phyloP scores from a whole-genome alignment of 2,888 invertebrate species.

The Lithophane semibrunnea region DNA sequence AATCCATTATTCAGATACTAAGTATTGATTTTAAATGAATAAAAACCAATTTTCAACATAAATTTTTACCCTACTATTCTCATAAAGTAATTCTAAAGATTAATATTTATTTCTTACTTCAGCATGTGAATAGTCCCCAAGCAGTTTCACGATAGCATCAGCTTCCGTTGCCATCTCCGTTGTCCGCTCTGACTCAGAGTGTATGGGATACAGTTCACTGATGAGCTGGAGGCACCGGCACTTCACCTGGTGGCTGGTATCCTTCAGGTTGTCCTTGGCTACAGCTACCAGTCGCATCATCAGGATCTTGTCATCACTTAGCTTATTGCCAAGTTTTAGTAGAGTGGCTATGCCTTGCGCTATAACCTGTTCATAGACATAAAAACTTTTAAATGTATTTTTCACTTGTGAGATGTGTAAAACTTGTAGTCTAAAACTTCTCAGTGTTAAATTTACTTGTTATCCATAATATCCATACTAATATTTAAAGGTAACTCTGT shows the following conservation, averaged over 20 bases:
- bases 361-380: slow-evolving; percentile 85
- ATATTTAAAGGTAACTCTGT: too few species aligned
- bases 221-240: slow-evolving; percentile 95
- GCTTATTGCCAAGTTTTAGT: slow-evolving; percentile 92
- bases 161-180: slow-evolving; percentile 89
- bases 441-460: too few species aligned
- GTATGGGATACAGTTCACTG: slow-evolving; percentile 92
- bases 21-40: background rate
- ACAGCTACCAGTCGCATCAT: slow-evolving; percentile 91
- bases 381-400: background rate
- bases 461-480: too few species aligned
- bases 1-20: background rate
- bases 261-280: slow-evolving; percentile 93
- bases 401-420: background rate
- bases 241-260: slow-evolving; percentile 95
- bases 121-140: slow-evolving; percentile 96
- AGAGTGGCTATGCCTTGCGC: slow-evolving; percentile 94
- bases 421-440: too few species aligned
- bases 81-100: background rate
- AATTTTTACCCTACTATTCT: background rate
- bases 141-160: slow-evolving; percentile 92
- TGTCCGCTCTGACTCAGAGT: slow-evolving; percentile 86
- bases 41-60: background rate
- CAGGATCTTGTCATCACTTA: slow-evolving; percentile 90
- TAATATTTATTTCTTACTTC: slow-evolving; percentile 82